Percentiles rank a stretch among this genome's conserved stretches.
These are phyloP conservation scores for Drosophila burlai DNA, from an alignment of 1,140 invertebrate genomes.

Conservation along the genomic window DNA sequence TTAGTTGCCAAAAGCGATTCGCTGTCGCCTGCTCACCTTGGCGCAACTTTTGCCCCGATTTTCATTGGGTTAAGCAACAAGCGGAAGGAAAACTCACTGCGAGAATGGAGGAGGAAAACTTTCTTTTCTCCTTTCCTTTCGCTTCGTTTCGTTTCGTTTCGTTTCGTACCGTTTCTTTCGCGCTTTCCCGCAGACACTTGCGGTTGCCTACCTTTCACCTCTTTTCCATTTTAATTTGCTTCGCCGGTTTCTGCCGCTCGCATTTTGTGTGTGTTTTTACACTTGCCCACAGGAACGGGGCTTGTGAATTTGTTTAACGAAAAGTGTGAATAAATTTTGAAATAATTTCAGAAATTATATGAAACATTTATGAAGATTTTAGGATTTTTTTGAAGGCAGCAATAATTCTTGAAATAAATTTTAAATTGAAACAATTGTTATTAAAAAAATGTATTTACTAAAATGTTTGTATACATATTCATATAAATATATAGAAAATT, in stretches of 20 bases:
- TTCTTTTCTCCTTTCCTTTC: conserved; percentile 8
- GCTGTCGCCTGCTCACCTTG: conserved; percentile 52
- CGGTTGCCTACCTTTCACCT: conserved; percentile 35
- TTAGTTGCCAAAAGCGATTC: conserved; percentile 64
- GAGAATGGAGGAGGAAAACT: conserved; percentile 6
- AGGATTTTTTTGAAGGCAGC: background rate
- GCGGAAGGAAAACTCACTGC: conserved; percentile 2
- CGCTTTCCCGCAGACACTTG: conserved; percentile 55
- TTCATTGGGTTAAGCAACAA: conserved; percentile 46
- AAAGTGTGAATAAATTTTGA: background rate
- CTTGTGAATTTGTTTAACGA: background rate
- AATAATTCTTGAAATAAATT: background rate
- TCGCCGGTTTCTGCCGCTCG: conserved; percentile 22
- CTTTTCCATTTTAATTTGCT: conserved; percentile 69
- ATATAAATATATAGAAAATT: background rate
- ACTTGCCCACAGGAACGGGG: background rate
- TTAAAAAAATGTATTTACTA: too few species aligned
- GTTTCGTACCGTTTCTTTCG: background rate
- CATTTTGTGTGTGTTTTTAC: conserved; percentile 4
- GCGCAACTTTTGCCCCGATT: conserved; percentile 61
- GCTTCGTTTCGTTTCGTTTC: background rate
- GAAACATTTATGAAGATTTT: background rate
- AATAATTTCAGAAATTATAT: background rate
- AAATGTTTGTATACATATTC: too few species aligned
- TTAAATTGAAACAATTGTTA: background rate